Evolutionary conservation across 1,140 invertebrate species (phyloP), one percentile per base, ranked within the genome.

Genomic region (Oreohelix idahoensis): DNA sequence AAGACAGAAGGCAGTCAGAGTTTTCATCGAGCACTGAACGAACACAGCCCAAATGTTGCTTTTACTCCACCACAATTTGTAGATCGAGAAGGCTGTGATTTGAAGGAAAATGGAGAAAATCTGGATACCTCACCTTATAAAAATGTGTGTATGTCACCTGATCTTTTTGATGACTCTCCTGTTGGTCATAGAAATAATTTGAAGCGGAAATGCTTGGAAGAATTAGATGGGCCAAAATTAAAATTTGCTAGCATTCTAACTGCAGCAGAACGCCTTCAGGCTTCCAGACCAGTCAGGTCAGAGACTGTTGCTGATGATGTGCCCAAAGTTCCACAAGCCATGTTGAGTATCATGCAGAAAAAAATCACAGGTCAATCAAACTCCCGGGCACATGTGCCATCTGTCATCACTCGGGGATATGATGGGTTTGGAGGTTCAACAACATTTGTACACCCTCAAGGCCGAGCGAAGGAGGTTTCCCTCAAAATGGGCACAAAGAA

Each of bases 341-440:
- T 85, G 35, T 84, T 86, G 42, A 86, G 84, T 36, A 86, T 88
- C 53, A 85, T 86, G 79, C 86, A 86, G 79, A 88, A 88, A 71
- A 71, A 83, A 1, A 71, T 81, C 15, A 81, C 79, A 15, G 79
- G 79, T 32, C 26, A 70, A 17, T 81, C 79, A 17, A 71, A 70
- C 23, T 81, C 79, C 17, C 63, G 87, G 17, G 45, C 85, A 17
- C 69, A 83, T 39, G 80, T 84, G 53, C 83, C 80, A 53, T 84
- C 79, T 77, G 85, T 79, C 73, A 79, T 75, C 0, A 84, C 84
- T 49, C 79, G 85, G 77, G 86, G 85, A 0, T 88, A 86, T 45
- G 84, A 88, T 81, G 87, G 87, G 74, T 81, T 88, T 49, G 87
- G 87, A 45, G 85, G 87, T 42, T 84, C 86, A 38, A 85, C 76